Conservation (phyloP, 2,888 invertebrate species). For the Nematopogon swammerdamellus region DNA sequence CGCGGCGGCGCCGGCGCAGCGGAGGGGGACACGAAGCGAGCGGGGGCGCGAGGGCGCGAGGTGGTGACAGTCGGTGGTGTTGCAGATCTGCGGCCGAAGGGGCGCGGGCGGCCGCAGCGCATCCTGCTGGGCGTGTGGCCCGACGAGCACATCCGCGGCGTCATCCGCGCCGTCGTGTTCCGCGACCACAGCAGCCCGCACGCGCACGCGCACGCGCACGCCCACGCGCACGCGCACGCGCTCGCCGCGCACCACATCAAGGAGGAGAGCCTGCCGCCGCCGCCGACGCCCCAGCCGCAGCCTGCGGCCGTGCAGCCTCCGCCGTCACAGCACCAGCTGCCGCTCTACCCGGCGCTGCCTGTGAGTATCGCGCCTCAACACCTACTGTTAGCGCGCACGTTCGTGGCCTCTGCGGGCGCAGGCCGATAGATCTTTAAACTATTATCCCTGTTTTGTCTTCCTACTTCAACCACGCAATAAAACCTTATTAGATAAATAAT, state of each 20-base stretch:
- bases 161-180: slow-evolving; percentile 89
- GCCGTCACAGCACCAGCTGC: slow-evolving; percentile 20
- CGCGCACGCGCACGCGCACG: slow-evolving; percentile 78
- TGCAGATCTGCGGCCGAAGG: slow-evolving; percentile 85
- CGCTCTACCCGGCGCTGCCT: slow-evolving; percentile 43
- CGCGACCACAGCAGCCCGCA: slow-evolving; percentile 70
- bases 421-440: no score
- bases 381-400: not conserved
- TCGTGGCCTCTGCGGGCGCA: no score
- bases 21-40: not conserved
- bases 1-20: not conserved
- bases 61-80: slow-evolving; percentile 13
- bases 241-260: slow-evolving; percentile 64
- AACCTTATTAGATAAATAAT: no score
- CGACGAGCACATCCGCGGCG: slow-evolving; percentile 90
- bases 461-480: no score
- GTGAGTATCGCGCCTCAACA: slow-evolving; percentile 32
- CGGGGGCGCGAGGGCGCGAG: not conserved
- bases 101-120: slow-evolving; percentile 85
- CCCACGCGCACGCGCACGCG: slow-evolving; percentile 66
- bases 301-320: slow-evolving; percentile 53
- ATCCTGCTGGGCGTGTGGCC: slow-evolving; percentile 92
- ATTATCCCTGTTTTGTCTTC: no score
- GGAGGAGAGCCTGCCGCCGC: slow-evolving; percentile 60
- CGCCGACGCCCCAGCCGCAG: slow-evolving; percentile 35